Conservation (phyloP, 2,888 invertebrate genomes). For the Melanostoma scalare region DNA sequence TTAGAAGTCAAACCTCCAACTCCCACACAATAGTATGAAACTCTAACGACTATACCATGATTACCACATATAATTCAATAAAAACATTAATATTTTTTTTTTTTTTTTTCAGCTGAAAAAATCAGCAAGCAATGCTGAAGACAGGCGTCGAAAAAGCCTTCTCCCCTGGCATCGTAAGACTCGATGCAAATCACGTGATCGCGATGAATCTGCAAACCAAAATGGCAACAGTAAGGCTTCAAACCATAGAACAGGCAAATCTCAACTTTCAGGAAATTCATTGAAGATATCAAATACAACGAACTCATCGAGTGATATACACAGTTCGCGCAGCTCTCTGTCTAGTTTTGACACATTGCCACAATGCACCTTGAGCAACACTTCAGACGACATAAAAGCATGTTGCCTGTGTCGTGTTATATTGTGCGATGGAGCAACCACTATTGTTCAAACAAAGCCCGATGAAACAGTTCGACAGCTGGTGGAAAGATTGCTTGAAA, state of each 20-base stretch:
- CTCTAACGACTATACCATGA: no score
- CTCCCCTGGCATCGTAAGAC: constrained; percentile 93
- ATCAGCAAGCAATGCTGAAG: constrained; percentile 93
- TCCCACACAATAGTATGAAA: no score
- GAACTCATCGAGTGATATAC: constrained; percentile 80
- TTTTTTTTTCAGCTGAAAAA: constrained; percentile 86
- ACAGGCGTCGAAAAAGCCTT: constrained; percentile 93
- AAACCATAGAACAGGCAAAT: constrained; percentile 57
- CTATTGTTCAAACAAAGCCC: constrained; percentile 92
- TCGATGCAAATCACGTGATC: constrained; percentile 87
- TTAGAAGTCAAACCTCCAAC: no score
- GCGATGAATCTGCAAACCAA: constrained; percentile 77
- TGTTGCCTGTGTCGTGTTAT: constrained; percentile 90
- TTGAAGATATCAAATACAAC: constrained; percentile 75
- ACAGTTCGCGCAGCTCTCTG: constrained; percentile 81
- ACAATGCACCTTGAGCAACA: constrained; percentile 52
- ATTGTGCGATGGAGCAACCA: constrained; percentile 95
- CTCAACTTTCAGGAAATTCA: constrained; percentile 76
- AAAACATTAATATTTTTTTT: neutral
- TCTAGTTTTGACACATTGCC: constrained; percentile 80
- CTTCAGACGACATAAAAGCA: constrained; percentile 72
- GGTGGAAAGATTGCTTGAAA: constrained; percentile 91
- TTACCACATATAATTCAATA: no score
- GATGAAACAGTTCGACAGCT: constrained; percentile 90
- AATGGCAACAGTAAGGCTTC: constrained; percentile 58